A percentile compares a stretch with the other conserved stretches of the same genome.
Evolutionary conservation across 23 tunicate species (phyloP).

Genomic region (Styela plicata): DNA sequence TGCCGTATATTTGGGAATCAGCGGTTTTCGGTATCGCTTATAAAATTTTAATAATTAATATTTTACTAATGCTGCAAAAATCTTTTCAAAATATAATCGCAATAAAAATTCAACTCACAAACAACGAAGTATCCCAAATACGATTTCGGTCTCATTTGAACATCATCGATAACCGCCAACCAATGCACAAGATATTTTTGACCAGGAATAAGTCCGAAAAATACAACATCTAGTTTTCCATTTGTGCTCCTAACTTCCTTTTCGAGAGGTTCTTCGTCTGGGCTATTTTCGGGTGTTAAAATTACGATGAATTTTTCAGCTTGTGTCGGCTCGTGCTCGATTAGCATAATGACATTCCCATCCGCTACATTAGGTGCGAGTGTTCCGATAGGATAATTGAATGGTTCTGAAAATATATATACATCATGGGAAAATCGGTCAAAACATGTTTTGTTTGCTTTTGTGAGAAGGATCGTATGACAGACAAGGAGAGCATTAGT

Average conservation of each 20-base stretch:
- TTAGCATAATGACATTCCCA: background rate
- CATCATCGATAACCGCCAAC: background rate
- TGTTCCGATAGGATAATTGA: background rate
- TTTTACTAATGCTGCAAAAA: too few relatives aligned
- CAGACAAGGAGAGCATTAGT: too few relatives aligned
- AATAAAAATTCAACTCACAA: background rate
- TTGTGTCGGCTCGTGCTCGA: background rate
- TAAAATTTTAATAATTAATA: too few relatives aligned
- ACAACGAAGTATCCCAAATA: background rate
- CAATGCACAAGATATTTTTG: background rate
- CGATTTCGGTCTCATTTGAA: background rate
- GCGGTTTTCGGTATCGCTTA: too few relatives aligned
- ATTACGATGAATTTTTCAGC: background rate
- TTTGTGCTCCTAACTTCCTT: background rate
- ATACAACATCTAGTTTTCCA: background rate
- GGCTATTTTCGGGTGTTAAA: background rate
- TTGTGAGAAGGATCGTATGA: too few relatives aligned
- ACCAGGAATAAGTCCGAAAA: background rate
- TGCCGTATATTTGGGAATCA: too few relatives aligned
- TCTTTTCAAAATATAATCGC: too few relatives aligned
- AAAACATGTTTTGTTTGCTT: too few relatives aligned
- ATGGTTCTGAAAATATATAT: background rate
- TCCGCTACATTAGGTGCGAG: background rate
- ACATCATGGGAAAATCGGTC: too few relatives aligned
- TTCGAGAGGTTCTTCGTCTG: background rate